Evolutionary conservation across 2,797 vertebrate genomes (phyloP), one percentile per base, ranked within the genome.

Genomic region (Taeniopygia guttata): DNA sequence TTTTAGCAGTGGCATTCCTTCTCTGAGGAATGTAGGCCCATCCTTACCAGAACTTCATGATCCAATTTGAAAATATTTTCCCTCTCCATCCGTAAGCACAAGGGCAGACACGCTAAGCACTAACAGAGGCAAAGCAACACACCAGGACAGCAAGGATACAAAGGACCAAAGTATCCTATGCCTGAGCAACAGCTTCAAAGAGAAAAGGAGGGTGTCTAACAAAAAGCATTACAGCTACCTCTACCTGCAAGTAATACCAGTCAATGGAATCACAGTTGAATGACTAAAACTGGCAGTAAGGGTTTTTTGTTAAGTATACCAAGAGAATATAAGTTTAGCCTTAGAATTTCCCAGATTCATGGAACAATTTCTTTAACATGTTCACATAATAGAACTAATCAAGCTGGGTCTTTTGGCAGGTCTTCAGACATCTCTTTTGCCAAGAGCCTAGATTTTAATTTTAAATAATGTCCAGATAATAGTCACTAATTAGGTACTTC

Each of bases 131-230:
- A 66, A 60, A 45, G 32, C 21, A 73, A 25, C 20, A 76, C 43
- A 76, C 2, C 16, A 40, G 10, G 48, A 62, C 43, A 86, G 18
- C 11, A 34, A 60, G 70, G 34, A 85, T n/a, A 22, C 0, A n/a
- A 18, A 16, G 20, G 29, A 83, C 9, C 2, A 2, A 51, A 66
- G 3, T 6, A 49, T 3, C 15, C 10, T 4, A 5, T 3, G 7
- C 17, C 30, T 26, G 18, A 76, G 32, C 4, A 87, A 64, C 19
- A 72, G 38, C 3, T 10, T 52, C 46, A 81, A 60, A 52, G 5
- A 27, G 34, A 87, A 27, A 27, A 91, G 7, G 14, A 70, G 2
- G 1, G 6, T 9, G 5, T 48, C 48, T 59, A 75, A 67, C 3
- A 70, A 5, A 78, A 67, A 88, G 22, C 19, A 18, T 38, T 20